Conservation (phyloP, 2,888 invertebrate genomes). For the Aphelenchoides bicaudatus region DNA sequence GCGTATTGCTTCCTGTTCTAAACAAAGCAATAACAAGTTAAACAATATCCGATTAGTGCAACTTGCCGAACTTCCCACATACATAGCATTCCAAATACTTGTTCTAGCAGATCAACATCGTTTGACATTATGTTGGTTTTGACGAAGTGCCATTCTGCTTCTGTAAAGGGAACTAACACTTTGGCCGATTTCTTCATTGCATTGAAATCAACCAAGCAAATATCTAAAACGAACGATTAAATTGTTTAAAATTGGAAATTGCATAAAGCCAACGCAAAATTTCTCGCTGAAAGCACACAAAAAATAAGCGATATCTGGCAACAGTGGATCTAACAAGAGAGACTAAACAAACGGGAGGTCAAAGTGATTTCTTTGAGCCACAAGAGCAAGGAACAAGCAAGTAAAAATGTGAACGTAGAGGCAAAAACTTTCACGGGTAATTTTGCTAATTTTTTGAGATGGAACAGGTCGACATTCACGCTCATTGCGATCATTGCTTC, state of each 20-base stretch:
- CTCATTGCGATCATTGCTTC: too few relatives aligned
- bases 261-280: neutral
- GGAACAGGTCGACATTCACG: too few relatives aligned
- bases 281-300: neutral
- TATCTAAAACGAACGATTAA: neutral
- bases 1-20: slow-evolving; percentile 26
- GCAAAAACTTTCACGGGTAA: too few relatives aligned
- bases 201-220: neutral
- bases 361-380: too few relatives aligned
- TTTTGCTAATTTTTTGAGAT: too few relatives aligned
- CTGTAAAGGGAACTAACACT: slow-evolving; percentile 17
- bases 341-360: too few relatives aligned
- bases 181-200: neutral
- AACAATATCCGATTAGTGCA: neutral
- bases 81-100: slow-evolving; percentile 15
- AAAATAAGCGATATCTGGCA: neutral
- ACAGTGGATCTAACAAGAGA: too few relatives aligned
- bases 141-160: slow-evolving; percentile 26
- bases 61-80: slow-evolving; percentile 17
- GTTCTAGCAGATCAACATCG: neutral
- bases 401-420: too few relatives aligned
- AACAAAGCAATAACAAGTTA: slow-evolving; percentile 1
- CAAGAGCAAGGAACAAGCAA: too few relatives aligned
- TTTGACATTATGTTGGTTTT: slow-evolving; percentile 7
- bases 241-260: neutral